phyloP scores from a whole-genome alignment of 2,888 invertebrate genomes.

The Meiosimyza decipiens region DNA sequence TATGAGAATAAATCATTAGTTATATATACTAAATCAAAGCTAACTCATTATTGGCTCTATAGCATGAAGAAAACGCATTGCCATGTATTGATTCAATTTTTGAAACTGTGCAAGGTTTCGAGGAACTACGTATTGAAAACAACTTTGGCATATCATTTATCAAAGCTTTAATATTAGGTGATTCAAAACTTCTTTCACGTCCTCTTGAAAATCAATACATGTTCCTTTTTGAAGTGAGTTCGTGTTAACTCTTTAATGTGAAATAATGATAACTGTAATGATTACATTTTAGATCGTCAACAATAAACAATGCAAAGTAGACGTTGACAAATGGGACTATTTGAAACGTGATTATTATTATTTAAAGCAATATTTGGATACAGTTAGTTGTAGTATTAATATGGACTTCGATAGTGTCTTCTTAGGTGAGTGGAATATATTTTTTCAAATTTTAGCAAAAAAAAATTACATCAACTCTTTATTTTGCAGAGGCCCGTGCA shows the following conservation, averaged over 20 bases:
- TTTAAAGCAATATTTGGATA: constrained; percentile 31
- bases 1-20: constrained; percentile 22
- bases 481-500: constrained; percentile 51
- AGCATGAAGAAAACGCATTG: constrained; percentile 58
- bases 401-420: constrained; percentile 58
- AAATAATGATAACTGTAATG: background rate
- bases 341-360: constrained; percentile 70
- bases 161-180: constrained; percentile 57
- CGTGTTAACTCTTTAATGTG: background rate
- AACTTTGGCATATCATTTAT: constrained; percentile 56
- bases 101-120: constrained; percentile 41
- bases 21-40: background rate
- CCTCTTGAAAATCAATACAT: constrained; percentile 45
- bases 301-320: constrained; percentile 71
- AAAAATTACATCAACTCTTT: background rate
- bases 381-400: constrained; percentile 45
- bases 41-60: background rate
- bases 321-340: constrained; percentile 79
- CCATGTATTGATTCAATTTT: constrained; percentile 58
- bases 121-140: constrained; percentile 46
- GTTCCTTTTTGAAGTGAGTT: constrained; percentile 60
- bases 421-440: constrained; percentile 41
- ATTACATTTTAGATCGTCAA: constrained; percentile 68
- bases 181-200: constrained; percentile 37
- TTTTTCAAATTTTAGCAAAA: constrained; percentile 7